Percentiles rank a stretch among this genome's conserved stretches.
phyloP scores from a whole-genome alignment of 2,797 vertebrate genomes.

The Sparidentex hasta region DNA sequence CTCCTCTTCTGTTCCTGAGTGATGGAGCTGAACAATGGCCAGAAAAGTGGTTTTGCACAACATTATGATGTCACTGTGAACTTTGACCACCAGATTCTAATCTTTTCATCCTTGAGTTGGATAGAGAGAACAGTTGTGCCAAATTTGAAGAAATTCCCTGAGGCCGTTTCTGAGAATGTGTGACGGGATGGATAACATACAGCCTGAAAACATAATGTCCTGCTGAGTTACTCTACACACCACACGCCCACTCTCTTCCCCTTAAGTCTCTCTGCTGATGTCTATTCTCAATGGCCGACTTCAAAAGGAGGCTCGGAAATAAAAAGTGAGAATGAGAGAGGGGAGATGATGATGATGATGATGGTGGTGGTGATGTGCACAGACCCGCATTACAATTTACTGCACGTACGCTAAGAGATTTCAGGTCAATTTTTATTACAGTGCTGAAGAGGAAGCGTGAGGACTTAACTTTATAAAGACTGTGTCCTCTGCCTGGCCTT shows the following conservation, averaged over 20 bases:
- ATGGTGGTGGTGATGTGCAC: conserved; percentile 21
- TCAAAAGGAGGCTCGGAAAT: conserved; percentile 40
- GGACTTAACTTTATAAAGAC: conserved; percentile 26
- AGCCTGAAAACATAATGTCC: too few relatives aligned
- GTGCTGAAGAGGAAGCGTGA: conserved; percentile 2
- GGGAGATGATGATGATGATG: conserved; percentile 26
- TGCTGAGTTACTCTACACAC: conserved; percentile 6
- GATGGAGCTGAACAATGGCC: too few relatives aligned
- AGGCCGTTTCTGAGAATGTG: too few relatives aligned
- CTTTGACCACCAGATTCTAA: too few relatives aligned
- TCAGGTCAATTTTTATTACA: conserved; percentile 17
- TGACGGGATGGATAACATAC: too few relatives aligned
- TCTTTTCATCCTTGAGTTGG: too few relatives aligned
- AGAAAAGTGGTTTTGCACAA: too few relatives aligned
- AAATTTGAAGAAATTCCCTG: too few relatives aligned
- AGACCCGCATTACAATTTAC: conserved; percentile 21
- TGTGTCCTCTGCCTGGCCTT: conserved; percentile 24
- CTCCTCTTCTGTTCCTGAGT: too few relatives aligned
- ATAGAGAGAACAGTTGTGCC: too few relatives aligned
- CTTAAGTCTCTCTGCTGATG: conserved; percentile 26
- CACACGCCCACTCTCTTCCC: conserved; percentile 8
- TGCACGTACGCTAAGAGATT: conserved; percentile 16
- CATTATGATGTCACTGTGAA: too few relatives aligned
- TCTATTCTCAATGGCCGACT: conserved; percentile 36
- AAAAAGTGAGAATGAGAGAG: conserved; percentile 27